Conservation (phyloP, 2,888 invertebrate species). For the Heteromyza rotundicornis region DNA sequence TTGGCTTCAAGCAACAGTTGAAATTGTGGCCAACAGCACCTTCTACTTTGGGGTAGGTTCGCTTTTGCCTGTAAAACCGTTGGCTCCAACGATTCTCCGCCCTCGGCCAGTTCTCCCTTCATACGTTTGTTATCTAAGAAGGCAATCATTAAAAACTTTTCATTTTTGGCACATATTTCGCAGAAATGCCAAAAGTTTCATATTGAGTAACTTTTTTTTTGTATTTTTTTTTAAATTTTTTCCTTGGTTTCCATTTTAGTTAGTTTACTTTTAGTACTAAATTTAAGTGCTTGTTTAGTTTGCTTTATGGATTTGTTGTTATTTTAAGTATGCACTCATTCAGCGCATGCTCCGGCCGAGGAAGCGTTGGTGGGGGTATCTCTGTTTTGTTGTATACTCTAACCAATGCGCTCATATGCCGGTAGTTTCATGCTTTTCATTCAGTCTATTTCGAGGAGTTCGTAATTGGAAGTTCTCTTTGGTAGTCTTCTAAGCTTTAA, state of each 20-base stretch:
- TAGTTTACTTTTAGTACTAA: neutral
- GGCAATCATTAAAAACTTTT: too few species aligned
- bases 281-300: neutral
- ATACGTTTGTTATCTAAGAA: too few species aligned
- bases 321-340: neutral
- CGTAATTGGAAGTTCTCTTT: too few species aligned
- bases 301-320: neutral
- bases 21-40: too few species aligned
- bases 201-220: neutral
- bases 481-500: too few species aligned
- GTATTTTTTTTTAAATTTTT: neutral
- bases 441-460: too few species aligned
- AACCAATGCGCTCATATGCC: too few species aligned
- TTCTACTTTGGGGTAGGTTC: neutral
- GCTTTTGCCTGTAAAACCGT: neutral
- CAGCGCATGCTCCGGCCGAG: neutral
- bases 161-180: too few species aligned
- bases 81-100: conserved; percentile 6
- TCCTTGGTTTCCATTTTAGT: neutral
- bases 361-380: neutral
- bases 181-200: neutral
- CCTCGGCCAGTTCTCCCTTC: too few species aligned
- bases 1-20: neutral
- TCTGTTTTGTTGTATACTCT: too few species aligned
- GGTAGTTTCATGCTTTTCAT: too few species aligned